Evolutionary conservation across 2,888 invertebrate species (phyloP).

Genomic region (Proisotoma minuta): DNA sequence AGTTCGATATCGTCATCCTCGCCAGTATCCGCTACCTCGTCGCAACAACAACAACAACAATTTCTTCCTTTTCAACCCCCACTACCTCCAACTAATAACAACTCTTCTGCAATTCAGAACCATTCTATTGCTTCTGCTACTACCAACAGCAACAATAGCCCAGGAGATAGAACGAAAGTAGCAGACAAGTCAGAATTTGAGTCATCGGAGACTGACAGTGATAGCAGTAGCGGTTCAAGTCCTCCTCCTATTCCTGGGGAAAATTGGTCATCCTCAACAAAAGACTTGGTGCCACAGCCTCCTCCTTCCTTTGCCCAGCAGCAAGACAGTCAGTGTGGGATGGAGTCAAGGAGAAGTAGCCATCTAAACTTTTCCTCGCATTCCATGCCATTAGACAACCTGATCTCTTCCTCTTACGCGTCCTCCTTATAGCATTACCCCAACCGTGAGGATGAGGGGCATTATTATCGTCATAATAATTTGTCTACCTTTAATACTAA

Average conservation of each 20-base stretch:
- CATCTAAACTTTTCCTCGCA: slow-evolving; percentile 4
- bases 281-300: neutral
- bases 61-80: neutral
- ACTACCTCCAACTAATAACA: neutral
- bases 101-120: neutral
- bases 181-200: slow-evolving; percentile 3
- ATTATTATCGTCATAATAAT: neutral
- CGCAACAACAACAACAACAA: neutral
- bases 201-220: neutral
- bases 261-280: neutral
- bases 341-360: slow-evolving; percentile 42
- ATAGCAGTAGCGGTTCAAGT: neutral
- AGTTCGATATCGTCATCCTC: neutral
- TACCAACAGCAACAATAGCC: neutral
- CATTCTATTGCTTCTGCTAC: neutral
- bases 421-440: slow-evolving; percentile 24
- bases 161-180: neutral
- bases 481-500: neutral
- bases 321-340: slow-evolving; percentile 45
- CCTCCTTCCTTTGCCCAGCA: slow-evolving; percentile 33
- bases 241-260: neutral
- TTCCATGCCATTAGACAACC: slow-evolving; percentile 29
- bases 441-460: neutral
- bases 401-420: slow-evolving; percentile 44
- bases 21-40: neutral